These are phyloP conservation scores for Turdus rufiventris DNA, from an alignment of 2,113 vertebrate species.

Conservation along the genomic window DNA sequence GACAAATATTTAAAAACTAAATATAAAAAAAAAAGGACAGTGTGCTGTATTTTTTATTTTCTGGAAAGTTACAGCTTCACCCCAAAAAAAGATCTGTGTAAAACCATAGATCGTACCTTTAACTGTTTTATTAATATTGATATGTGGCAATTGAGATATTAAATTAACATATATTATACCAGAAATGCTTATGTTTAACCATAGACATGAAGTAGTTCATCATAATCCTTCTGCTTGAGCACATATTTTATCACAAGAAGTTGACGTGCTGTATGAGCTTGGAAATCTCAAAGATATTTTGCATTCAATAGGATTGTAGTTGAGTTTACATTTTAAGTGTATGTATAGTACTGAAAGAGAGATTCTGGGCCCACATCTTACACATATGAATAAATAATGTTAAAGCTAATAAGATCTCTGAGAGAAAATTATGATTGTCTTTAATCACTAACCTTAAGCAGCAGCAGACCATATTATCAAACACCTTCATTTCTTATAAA, in stretches of 20 bases:
- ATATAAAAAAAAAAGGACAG: neutral
- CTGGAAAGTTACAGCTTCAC: neutral
- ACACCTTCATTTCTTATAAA: conserved; percentile 95
- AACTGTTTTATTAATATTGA: neutral
- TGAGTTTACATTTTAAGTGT: conserved; percentile 63
- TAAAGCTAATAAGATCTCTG: conserved; percentile 91
- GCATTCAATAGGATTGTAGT: conserved; percentile 35
- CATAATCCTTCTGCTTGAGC: neutral
- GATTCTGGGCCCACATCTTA: conserved; percentile 71
- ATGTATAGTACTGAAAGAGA: conserved; percentile 28
- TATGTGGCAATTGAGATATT: neutral
- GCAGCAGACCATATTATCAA: conserved; percentile 89
- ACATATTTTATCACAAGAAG: conserved; percentile 51
- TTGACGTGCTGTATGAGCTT: neutral
- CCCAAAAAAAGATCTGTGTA: neutral
- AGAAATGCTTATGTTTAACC: conserved; percentile 2
- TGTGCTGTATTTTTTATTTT: neutral
- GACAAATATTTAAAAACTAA: neutral
- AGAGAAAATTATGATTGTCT: conserved; percentile 92
- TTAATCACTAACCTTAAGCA: conserved; percentile 95
- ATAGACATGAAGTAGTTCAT: conserved; percentile 9
- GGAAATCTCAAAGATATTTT: conserved; percentile 57
- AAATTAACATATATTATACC: neutral
- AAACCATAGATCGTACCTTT: neutral
- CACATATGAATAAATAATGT: conserved; percentile 88